Conservation (phyloP, 2,113 vertebrate genomes). For the Chiloscyllium plagiosum region DNA sequence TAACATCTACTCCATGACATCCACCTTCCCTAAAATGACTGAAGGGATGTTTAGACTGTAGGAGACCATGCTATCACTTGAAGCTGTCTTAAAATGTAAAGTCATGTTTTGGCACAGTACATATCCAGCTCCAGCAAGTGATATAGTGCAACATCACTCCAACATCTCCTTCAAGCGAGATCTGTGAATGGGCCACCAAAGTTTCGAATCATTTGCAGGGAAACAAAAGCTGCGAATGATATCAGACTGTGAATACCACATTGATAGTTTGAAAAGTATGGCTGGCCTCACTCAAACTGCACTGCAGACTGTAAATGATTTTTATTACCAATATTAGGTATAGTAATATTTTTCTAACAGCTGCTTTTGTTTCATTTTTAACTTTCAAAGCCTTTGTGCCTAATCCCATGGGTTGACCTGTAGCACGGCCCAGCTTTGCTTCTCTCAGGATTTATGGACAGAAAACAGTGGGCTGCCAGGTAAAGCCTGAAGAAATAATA, state of each 20-base stretch:
- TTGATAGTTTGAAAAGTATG: background rate
- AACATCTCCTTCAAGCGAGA: background rate
- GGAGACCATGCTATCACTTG: background rate
- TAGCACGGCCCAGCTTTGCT: background rate
- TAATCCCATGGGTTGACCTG: slow-evolving; percentile 28
- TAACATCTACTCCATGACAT: background rate
- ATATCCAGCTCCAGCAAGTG: background rate
- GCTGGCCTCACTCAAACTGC: background rate
- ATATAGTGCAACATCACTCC: background rate
- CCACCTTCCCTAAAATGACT: background rate
- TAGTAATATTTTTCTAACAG: slow-evolving; percentile 25
- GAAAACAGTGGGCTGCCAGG: slow-evolving; percentile 18
- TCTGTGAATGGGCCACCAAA: background rate
- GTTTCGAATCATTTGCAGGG: background rate
- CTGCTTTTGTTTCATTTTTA: slow-evolving; percentile 28
- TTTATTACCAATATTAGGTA: background rate
- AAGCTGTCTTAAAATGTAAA: background rate
- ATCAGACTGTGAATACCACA: background rate
- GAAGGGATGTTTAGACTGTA: background rate
- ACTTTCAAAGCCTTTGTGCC: background rate
- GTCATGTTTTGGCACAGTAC: background rate
- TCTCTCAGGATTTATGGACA: slow-evolving; percentile 3
- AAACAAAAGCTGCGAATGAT: background rate
- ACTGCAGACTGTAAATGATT: slow-evolving; percentile 9
- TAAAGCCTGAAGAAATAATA: background rate